Evolutionary conservation across 2,797 vertebrate genomes (phyloP), one percentile per base, ranked within the genome.

Genomic region (Botia almorhae): DNA sequence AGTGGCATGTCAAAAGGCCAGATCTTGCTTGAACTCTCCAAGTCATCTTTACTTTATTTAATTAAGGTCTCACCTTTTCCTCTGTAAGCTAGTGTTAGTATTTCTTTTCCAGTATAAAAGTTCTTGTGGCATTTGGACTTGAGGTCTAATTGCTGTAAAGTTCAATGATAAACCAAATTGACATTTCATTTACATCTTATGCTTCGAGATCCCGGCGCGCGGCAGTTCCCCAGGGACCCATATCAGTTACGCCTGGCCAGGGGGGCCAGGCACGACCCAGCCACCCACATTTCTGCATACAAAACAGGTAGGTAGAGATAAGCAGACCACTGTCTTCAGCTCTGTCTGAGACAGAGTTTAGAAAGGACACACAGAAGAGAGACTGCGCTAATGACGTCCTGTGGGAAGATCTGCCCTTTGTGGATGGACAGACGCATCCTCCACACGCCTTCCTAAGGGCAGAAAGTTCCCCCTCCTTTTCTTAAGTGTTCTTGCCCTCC

Each of bases 341-440:
- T n/a, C 81, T 67, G 68, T 65, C 63, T 19, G 46, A 51, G 69
- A 50, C 21, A 68, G 61, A 68, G 55, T 69, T 53, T 61, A 50
- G 48, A 71, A 81, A 82, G 67, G 75, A 83, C 72, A 63, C 23
- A n/a, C 17, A 46, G 64, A 58, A 74, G 74, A 64, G 58, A 58
- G 50, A 46, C 53, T 43, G 68, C 69, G 56, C 74, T 84, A 83
- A 88, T 83, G 51, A 78, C 8, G 17, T 81, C 85, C 85, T 80
- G 23, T 83, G 82, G 81, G 81, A 87, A 64, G 61, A 46, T 70
- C 43, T 84, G 83, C 81, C 85, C 83, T 84, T 85, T 87, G 46
- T 71, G 82, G 69, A 78, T 21, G 11, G 26, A 23, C 17, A 0
- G 63, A 26, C 68, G 4, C 7, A 23, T 82, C 80, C 7, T 72